Evolutionary conservation across 1,140 invertebrate species (phyloP).

Genomic region (Drosophila kikkawai): DNA sequence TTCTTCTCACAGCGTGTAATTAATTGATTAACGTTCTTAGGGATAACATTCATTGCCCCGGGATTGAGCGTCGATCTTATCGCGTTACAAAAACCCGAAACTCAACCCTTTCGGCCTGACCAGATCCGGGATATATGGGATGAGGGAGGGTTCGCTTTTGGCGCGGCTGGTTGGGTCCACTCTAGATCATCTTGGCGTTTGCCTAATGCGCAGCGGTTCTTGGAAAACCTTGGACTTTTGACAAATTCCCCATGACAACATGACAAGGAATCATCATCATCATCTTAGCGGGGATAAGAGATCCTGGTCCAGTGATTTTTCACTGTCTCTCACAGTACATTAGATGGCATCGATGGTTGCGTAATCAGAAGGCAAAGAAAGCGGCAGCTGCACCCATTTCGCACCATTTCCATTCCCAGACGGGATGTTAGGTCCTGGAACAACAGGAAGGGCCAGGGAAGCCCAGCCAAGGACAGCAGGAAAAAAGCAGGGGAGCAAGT

Average conservation of each 20-base stretch:
- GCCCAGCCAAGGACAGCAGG: conserved; percentile 24
- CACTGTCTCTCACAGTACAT: conserved; percentile 77
- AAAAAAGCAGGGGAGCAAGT: conserved; percentile 32
- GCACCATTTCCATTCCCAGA: conserved; percentile 68
- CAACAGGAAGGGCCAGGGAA: conserved; percentile 50
- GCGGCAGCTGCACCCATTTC: conserved; percentile 71
- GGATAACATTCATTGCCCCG: conserved; percentile 61
- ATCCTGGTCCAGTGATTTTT: conserved; percentile 72
- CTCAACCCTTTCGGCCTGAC: conserved; percentile 67
- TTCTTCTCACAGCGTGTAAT: conserved; percentile 72
- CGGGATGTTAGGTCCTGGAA: conserved; percentile 17
- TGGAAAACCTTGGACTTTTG: conserved; percentile 57
- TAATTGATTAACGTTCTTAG: conserved; percentile 83
- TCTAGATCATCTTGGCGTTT: conserved; percentile 40
- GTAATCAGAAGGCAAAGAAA: conserved; percentile 59
- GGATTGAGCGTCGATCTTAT: conserved; percentile 75
- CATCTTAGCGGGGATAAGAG: conserved; percentile 22
- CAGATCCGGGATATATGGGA: conserved; percentile 44
- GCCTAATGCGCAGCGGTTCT: conserved; percentile 66
- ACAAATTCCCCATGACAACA: conserved; percentile 48
- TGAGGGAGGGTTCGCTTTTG: neutral
- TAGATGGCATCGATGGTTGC: conserved; percentile 67
- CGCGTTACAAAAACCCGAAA: conserved; percentile 69
- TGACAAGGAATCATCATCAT: conserved; percentile 51
- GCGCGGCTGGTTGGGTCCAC: conserved; percentile 37